Evolutionary conservation across 2,113 vertebrate species (phyloP).

Genomic region (Polyodon spathula): DNA sequence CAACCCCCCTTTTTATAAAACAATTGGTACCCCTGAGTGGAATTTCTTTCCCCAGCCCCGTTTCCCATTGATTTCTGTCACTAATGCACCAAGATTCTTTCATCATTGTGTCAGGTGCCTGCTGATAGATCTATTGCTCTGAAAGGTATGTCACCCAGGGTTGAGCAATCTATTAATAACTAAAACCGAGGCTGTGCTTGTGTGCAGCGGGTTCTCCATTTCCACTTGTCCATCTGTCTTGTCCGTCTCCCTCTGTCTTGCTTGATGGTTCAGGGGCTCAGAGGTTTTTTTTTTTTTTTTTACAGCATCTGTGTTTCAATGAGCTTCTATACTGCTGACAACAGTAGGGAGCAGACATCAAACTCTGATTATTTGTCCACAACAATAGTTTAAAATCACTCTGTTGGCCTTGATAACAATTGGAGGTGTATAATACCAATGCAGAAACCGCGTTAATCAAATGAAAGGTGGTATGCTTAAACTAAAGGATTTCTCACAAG

Average conservation of each 20-base stretch:
- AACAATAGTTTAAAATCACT: too few species aligned
- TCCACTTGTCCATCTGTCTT: too few species aligned
- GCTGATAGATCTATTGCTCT: slow-evolving; percentile 8
- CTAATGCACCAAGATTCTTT: slow-evolving; percentile 8
- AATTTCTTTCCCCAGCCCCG: neutral
- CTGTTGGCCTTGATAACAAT: too few species aligned
- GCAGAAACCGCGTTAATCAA: too few species aligned
- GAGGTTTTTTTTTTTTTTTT: too few species aligned
- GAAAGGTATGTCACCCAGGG: neutral
- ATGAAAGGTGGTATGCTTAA: too few species aligned
- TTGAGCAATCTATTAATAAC: slow-evolving; percentile 18
- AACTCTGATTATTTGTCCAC: too few species aligned
- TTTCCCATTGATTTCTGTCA: slow-evolving; percentile 12
- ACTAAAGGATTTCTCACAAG: neutral
- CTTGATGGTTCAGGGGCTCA: neutral
- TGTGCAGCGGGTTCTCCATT: neutral
- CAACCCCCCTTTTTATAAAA: neutral
- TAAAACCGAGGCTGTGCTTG: neutral
- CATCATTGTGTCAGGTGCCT: slow-evolving; percentile 1
- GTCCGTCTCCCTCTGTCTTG: neutral
- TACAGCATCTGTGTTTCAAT: too few species aligned
- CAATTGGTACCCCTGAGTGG: neutral
- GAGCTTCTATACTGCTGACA: too few species aligned
- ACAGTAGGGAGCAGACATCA: too few species aligned
- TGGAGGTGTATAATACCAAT: too few species aligned